phyloP scores from a whole-genome alignment of 2,888 invertebrate species.

The Mesoligia furuncula region DNA sequence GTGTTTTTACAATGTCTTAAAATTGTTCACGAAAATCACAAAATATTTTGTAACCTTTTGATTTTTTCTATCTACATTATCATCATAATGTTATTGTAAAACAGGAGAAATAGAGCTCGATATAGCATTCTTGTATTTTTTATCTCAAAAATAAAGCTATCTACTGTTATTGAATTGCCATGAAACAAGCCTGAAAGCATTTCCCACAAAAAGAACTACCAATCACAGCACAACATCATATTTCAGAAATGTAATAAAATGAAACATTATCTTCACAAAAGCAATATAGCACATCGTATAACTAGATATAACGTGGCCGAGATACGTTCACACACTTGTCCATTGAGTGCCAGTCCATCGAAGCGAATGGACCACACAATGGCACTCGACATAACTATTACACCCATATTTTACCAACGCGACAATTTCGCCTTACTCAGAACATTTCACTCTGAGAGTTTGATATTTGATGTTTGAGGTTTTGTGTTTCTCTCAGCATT shows the following conservation, averaged over 20 bases:
- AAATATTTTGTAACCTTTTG: neutral
- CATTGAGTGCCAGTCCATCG: conserved; percentile 47
- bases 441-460: conserved; percentile 20
- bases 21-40: neutral
- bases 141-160: neutral
- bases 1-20: neutral
- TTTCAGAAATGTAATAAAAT: conserved; percentile 19
- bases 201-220: neutral
- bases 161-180: neutral
- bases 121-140: neutral
- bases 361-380: conserved; percentile 48
- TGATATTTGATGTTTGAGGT: conserved; percentile 11
- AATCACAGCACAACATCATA: neutral
- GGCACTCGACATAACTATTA: conserved; percentile 29
- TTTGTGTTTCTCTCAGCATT: neutral
- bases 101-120: neutral
- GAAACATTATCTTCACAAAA: conserved; percentile 7
- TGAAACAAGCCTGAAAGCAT: neutral
- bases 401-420: conserved; percentile 46
- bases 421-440: conserved; percentile 32
- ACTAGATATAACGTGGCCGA: conserved; percentile 12
- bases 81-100: neutral
- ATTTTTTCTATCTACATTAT: neutral
- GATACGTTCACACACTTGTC: conserved; percentile 30
- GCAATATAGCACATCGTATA: neutral